Conservation (phyloP, 1,140 invertebrate genomes). For the Idris sp. region DNA sequence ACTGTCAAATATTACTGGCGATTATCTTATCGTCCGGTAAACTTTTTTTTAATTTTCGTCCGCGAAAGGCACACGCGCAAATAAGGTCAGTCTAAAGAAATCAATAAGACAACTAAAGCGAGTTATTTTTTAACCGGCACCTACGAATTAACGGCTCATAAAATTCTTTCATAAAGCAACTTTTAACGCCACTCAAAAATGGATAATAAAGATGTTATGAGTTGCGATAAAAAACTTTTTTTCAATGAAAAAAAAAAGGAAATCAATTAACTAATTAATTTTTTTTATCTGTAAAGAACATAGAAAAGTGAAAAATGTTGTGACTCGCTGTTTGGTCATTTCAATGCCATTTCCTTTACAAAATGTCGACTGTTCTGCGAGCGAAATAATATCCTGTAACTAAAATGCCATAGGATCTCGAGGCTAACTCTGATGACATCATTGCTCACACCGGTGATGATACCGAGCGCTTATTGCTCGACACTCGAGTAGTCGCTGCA, state of each 20-base stretch:
- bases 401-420: constrained; percentile 51
- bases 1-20: too few species aligned
- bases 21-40: too few species aligned
- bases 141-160: constrained; percentile 30
- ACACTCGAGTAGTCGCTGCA: constrained; percentile 1
- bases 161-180: constrained; percentile 40
- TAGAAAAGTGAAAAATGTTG: too few species aligned
- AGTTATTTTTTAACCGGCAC: constrained; percentile 12
- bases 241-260: too few species aligned
- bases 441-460: constrained; percentile 50
- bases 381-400: constrained; percentile 17
- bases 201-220: constrained; percentile 41
- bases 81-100: constrained; percentile 18
- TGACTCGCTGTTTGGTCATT: neutral
- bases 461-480: constrained; percentile 46
- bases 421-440: constrained; percentile 63
- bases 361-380: constrained; percentile 14
- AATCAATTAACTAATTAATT: too few species aligned
- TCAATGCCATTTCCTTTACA: constrained; percentile 13
- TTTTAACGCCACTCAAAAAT: constrained; percentile 22
- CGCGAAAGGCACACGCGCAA: too few species aligned
- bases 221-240: neutral
- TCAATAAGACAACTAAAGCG: constrained; percentile 19
- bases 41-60: too few species aligned
- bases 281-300: too few species aligned